Percentiles rank a stretch among this genome's conserved stretches.
Conservation (phyloP, 2,113 vertebrate genomes). For the Saimiri boliviensis region DNA sequence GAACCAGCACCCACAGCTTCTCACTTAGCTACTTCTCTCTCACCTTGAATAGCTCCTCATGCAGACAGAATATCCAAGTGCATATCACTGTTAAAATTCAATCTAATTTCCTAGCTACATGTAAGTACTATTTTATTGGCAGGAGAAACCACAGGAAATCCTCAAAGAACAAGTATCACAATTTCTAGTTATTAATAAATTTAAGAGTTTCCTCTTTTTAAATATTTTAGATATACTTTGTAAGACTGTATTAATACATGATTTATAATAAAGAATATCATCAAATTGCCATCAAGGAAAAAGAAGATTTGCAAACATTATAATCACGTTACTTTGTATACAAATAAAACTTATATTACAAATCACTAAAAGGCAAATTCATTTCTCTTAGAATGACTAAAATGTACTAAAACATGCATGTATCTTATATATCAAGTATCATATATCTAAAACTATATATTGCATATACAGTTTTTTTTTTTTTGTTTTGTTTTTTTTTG, state of each 20-base stretch:
- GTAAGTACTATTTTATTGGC: not conserved
- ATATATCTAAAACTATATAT: not conserved
- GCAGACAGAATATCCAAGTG: not conserved
- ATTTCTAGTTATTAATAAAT: not conserved
- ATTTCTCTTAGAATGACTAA: not conserved
- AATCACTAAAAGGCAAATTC: not conserved
- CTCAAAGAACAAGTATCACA: not conserved
- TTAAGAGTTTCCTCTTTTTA: not conserved
- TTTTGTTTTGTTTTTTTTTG: no score
- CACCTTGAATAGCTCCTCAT: fast-evolving
- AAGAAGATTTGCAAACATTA: not conserved
- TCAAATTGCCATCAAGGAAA: not conserved
- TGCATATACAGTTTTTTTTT: not conserved
- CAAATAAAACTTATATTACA: not conserved
- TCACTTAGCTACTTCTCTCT: fast-evolving
- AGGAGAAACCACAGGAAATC: not conserved
- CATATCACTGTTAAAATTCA: not conserved
- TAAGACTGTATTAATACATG: not conserved
- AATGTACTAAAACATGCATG: not conserved
- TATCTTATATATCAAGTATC: not conserved
- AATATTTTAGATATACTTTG: not conserved
- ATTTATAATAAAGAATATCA: not conserved
- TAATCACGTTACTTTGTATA: not conserved
- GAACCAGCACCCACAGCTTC: fast-evolving
- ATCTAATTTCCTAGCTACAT: no score